Evolutionary conservation across 2,888 invertebrate species (phyloP), one percentile per base, ranked within the genome.

Genomic region (Pristionchus japonicus): DNA sequence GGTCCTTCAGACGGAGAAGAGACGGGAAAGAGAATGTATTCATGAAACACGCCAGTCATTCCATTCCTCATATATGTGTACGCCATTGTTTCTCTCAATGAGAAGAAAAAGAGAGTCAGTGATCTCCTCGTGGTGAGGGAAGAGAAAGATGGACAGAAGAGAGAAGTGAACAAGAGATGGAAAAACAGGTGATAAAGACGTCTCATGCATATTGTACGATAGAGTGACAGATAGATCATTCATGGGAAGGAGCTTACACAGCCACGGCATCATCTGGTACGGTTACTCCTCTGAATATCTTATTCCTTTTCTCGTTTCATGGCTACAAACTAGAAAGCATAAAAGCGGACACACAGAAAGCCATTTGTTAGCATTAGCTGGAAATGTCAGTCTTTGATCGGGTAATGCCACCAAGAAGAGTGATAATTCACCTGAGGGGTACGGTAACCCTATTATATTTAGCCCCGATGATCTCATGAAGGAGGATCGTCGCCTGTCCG

Each of bases 381-480:
- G 52, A 83, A 52, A 83, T 52, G 49, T 31, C 52, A 83, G 23
- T 77, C 20, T 7, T 47, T 2, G 43, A 47, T 47, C 67, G 20
- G n/a, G n/a, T n/a, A n/a, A n/a, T n/a, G n/a, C n/a, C n/a, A n/a
- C n/a, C n/a, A n/a, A n/a, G n/a, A 67, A 11, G 43, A 43, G 6
- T 43, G 47, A 20, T 49, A 52, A 82, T 37, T 34, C 40, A 92
- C 92, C 87, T 87, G n/a, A 92, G 87, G 23, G 88, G 88, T 64
- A 91, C 90, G n/a, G 90, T 90, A 37, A 92, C 85, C 27, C 92
- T 90, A 86, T 92, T 91, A 84, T 89, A 90, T 84, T 92, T 91
- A 2, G 92, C 87, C 37, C 93, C 92, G 40, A 92, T 91, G 61
- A 92, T 90, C 80, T 92, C 92, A 88, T 93, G 93, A 31, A 93